A percentile compares a stretch with the other conserved stretches of the same genome.
Evolutionary conservation across 2,113 vertebrate species (phyloP).

Genomic region (Emydocephalus ijimae): DNA sequence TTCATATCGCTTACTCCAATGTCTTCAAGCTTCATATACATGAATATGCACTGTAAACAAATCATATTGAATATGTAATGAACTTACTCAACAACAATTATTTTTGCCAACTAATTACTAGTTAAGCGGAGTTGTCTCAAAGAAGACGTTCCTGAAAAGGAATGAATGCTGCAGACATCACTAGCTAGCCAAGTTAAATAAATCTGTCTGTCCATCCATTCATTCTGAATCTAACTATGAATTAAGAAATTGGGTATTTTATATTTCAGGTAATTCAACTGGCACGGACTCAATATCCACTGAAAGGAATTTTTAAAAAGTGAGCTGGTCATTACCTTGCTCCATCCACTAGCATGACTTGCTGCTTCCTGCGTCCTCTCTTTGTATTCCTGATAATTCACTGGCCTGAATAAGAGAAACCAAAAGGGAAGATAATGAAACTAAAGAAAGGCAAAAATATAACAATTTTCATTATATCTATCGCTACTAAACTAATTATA

Average conservation of each 20-base stretch:
- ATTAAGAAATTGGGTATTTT: background rate
- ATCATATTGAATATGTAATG: background rate
- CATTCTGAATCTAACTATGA: background rate
- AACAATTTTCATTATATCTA: background rate
- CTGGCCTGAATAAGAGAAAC: conserved; percentile 74
- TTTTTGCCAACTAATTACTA: background rate
- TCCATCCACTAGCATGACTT: conserved; percentile 82
- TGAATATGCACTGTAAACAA: background rate
- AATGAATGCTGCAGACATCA: background rate
- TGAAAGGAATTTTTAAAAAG: background rate
- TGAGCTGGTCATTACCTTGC: conserved; percentile 73
- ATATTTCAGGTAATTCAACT: background rate
- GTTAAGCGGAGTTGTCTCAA: background rate
- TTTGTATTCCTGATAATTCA: conserved; percentile 83
- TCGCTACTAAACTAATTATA: background rate
- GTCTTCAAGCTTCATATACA: background rate
- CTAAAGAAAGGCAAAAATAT: background rate
- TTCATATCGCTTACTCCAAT: background rate
- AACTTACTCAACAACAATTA: background rate
- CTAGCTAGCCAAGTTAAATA: background rate
- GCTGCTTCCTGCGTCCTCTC: conserved; percentile 71
- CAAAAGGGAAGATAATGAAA: conserved; percentile 43
- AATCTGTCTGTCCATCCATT: background rate
- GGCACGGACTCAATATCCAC: background rate
- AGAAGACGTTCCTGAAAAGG: background rate